Evolutionary conservation across 2,113 vertebrate species (phyloP).

Genomic region (Natator depressus): DNA sequence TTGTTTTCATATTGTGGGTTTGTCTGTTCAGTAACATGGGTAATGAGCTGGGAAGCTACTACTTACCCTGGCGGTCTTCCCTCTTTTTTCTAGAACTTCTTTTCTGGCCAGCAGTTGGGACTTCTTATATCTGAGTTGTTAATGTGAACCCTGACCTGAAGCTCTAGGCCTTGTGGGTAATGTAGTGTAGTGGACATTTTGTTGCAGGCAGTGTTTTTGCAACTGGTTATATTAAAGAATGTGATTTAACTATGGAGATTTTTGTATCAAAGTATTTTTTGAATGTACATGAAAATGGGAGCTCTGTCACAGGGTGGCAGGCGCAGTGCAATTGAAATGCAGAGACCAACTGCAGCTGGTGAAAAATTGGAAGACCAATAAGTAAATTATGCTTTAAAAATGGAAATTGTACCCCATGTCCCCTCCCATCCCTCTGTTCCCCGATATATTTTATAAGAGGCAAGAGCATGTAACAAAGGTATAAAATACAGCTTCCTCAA

Average conservation of each 20-base stretch:
- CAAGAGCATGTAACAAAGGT: not conserved
- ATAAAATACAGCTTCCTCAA: fast-evolving
- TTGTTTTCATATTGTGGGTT: not conserved
- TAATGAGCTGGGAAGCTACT: not conserved
- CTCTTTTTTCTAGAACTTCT: not conserved
- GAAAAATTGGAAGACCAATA: not conserved
- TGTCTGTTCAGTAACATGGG: not conserved
- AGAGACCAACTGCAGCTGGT: not conserved
- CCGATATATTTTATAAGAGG: not conserved
- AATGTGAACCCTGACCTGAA: not conserved
- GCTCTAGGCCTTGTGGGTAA: not conserved
- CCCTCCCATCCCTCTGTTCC: not conserved
- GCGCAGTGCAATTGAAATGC: not conserved
- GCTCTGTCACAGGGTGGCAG: not conserved
- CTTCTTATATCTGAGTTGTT: not conserved
- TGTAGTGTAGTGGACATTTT: not conserved
- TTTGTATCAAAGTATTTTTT: not conserved
- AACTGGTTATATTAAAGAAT: not conserved
- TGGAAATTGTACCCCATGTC: not conserved
- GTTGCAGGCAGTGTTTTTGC: not conserved
- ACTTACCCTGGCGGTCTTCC: not conserved
- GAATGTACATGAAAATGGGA: not conserved
- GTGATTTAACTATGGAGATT: not conserved
- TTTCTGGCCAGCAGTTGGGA: not conserved
- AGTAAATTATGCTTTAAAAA: not conserved